phyloP scores from a whole-genome alignment of 2,113 vertebrate species.

The Dunckerocampus dactyliophorus region DNA sequence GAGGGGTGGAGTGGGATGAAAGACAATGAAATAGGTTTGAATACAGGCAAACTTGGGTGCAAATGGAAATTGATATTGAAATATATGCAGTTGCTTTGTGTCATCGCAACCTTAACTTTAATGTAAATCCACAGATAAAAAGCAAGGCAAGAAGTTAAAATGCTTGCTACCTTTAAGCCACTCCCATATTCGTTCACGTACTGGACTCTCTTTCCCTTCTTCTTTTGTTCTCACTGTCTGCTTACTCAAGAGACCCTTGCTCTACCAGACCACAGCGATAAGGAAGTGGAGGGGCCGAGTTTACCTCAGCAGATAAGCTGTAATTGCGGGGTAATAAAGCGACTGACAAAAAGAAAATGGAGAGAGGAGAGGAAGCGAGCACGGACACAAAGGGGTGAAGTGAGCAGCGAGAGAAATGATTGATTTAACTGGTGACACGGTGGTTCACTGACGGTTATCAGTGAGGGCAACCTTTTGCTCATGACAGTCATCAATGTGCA shows the following conservation, averaged over 20 bases:
- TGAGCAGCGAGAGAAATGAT: conserved; percentile 54
- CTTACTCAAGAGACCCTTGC: conserved; percentile 64
- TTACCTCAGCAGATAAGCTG: conserved; percentile 65
- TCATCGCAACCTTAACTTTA: background rate
- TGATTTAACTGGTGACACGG: conserved; percentile 47
- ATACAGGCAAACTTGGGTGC: conserved; percentile 11
- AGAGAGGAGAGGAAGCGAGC: conserved; percentile 34
- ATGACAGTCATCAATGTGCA: conserved; percentile 34
- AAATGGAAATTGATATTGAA: background rate
- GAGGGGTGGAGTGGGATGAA: conserved; percentile 2
- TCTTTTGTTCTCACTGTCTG: conserved; percentile 38
- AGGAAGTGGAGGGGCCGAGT: conserved; percentile 59
- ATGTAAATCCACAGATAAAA: background rate
- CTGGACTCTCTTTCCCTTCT: conserved; percentile 12
- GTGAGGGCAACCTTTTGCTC: conserved; percentile 42
- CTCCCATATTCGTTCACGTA: conserved; percentile 19
- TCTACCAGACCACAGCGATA: conserved; percentile 56
- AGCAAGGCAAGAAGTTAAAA: background rate
- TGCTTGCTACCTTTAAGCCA: conserved; percentile 21
- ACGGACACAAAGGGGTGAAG: conserved; percentile 44
- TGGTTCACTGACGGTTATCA: conserved; percentile 52
- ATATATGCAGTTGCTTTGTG: background rate
- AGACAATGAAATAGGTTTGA: conserved; percentile 26
- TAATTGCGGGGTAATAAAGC: conserved; percentile 69
- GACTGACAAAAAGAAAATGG: conserved; percentile 30